These are phyloP conservation scores for Ooceraea biroi DNA, from an alignment of 1,140 invertebrate species.

Conservation along the genomic window DNA sequence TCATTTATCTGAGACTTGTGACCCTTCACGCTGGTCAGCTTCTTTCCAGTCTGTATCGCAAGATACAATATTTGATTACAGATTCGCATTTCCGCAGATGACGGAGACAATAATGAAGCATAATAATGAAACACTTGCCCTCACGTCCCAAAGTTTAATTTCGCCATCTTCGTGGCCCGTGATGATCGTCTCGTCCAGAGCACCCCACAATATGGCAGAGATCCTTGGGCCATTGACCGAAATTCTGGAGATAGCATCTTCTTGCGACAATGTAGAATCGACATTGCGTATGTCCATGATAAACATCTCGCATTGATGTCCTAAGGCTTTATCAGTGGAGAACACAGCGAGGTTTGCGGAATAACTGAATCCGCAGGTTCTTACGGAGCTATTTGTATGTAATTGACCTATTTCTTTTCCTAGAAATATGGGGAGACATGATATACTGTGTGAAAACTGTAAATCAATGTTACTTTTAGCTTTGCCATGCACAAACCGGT, in stretches of 20 bases:
- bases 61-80: neutral
- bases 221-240: slow-evolving; percentile 92
- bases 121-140: slow-evolving; percentile 86
- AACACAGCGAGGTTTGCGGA: slow-evolving; percentile 96
- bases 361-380: slow-evolving; percentile 97
- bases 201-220: slow-evolving; percentile 97
- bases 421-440: slow-evolving; percentile 61
- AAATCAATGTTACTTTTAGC: neutral
- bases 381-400: slow-evolving; percentile 94
- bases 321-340: slow-evolving; percentile 97
- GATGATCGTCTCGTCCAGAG: slow-evolving; percentile 95
- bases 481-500: slow-evolving; percentile 86
- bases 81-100: too few relatives aligned
- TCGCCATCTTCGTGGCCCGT: slow-evolving; percentile 98
- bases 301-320: slow-evolving; percentile 95
- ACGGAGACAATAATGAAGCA: slow-evolving; percentile 29
- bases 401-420: slow-evolving; percentile 92
- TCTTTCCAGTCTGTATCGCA: slow-evolving; percentile 94
- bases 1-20: slow-evolving; percentile 97
- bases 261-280: slow-evolving; percentile 87
- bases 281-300: slow-evolving; percentile 93
- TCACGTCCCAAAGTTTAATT: slow-evolving; percentile 96
- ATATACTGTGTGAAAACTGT: neutral
- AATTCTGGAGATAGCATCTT: slow-evolving; percentile 89
- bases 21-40: slow-evolving; percentile 91